Percentiles rank a stretch among this genome's conserved stretches.
phyloP scores from a whole-genome alignment of 2,113 vertebrate species.

The Toxotes chatareus region DNA sequence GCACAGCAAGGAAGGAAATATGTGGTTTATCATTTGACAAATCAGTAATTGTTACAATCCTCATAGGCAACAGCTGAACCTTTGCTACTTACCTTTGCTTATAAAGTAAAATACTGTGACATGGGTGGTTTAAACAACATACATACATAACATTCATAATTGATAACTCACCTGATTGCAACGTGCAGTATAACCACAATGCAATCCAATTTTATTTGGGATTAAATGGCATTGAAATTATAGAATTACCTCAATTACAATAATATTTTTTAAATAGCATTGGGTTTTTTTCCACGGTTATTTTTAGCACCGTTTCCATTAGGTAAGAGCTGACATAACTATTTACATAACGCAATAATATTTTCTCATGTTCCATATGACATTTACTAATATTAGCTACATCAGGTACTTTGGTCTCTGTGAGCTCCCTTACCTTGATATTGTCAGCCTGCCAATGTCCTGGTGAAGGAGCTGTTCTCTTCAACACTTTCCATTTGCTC shows the following conservation, averaged over 20 bases:
- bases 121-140: not conserved
- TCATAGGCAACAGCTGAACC: not conserved
- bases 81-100: not conserved
- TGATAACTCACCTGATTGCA: not conserved
- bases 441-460: not conserved
- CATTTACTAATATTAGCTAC: not conserved
- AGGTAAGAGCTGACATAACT: not conserved
- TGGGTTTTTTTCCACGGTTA: not conserved
- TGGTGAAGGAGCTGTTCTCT: not conserved
- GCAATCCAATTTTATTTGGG: not conserved
- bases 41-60: not conserved
- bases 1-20: constrained; percentile 13
- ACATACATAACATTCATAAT: too few species aligned
- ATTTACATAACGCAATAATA: not conserved
- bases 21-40: not conserved
- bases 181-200: not conserved
- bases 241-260: not conserved
- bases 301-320: not conserved
- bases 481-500: constrained; percentile 4
- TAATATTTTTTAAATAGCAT: not conserved
- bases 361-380: not conserved
- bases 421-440: not conserved
- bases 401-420: not conserved
- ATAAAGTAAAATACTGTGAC: constrained; percentile 3
- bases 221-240: not conserved